Conservation (phyloP, 2,113 vertebrate species). For the Bagarius yarrelli region DNA sequence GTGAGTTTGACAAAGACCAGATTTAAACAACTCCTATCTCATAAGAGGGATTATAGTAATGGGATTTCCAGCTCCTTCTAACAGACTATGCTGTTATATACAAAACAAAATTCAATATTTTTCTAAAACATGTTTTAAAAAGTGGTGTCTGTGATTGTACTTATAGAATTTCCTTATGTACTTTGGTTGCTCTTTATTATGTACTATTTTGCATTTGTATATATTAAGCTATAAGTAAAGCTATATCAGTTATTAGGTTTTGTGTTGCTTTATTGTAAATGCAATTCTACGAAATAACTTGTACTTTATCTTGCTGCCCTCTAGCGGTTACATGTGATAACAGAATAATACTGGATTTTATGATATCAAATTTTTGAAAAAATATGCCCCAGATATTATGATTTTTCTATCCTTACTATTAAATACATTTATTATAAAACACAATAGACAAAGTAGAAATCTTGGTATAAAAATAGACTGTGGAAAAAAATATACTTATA, state of each 20-base stretch:
- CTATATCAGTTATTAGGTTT: neutral
- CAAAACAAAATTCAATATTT: neutral
- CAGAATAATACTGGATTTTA: neutral
- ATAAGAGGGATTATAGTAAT: neutral
- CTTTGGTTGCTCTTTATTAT: neutral
- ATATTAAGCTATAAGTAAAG: constrained; percentile 8
- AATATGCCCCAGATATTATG: neutral
- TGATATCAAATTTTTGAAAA: neutral
- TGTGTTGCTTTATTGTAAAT: neutral
- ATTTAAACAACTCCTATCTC: constrained; percentile 64
- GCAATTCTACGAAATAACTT: too few species aligned
- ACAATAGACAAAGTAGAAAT: neutral
- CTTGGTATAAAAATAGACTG: too few species aligned
- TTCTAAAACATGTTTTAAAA: neutral
- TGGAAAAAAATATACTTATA: too few species aligned
- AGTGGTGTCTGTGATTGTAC: neutral
- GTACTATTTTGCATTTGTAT: neutral
- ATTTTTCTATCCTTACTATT: neutral
- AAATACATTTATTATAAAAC: neutral
- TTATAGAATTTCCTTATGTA: neutral
- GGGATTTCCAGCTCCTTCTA: neutral
- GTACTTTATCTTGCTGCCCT: constrained; percentile 30
- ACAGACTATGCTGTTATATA: too few species aligned
- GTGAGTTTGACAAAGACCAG: constrained; percentile 92
- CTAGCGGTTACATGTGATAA: constrained; percentile 21